Evolutionary conservation across 2,888 invertebrate species (phyloP).

Genomic region (Drosophila austrosaltans): DNA sequence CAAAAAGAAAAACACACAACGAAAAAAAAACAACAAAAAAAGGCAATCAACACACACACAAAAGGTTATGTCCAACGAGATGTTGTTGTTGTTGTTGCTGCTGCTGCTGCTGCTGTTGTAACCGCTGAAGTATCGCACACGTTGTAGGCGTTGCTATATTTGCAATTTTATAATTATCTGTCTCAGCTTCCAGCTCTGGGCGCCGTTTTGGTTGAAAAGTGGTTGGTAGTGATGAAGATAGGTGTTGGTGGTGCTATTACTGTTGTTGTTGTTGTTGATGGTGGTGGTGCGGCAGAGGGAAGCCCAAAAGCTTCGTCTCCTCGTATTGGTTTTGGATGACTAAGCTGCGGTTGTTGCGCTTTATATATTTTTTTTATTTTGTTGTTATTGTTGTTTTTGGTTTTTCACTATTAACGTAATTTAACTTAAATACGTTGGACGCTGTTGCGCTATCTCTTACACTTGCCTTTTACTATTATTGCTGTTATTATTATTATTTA

Average conservation of each 20-base stretch:
- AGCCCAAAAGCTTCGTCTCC: slow-evolving; percentile 23
- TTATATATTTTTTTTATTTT: slow-evolving; percentile 13
- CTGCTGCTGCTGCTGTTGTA: slow-evolving; percentile 35
- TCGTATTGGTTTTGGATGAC: slow-evolving; percentile 65
- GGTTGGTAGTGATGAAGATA: not conserved
- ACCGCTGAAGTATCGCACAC: slow-evolving; percentile 54
- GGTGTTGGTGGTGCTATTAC: not conserved
- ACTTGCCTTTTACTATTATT: slow-evolving; percentile 13
- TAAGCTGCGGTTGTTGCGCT: slow-evolving; percentile 60
- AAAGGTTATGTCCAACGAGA: slow-evolving; percentile 7
- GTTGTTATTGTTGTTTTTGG: slow-evolving; percentile 2
- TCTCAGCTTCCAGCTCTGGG: slow-evolving; percentile 8
- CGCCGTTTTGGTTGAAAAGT: slow-evolving; percentile 1
- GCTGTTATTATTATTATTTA: not conserved
- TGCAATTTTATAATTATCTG: slow-evolving; percentile 56
- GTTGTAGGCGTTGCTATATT: slow-evolving; percentile 54
- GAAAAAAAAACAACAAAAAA: not conserved
- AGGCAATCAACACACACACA: slow-evolving; percentile 2
- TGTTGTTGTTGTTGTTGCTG: slow-evolving; percentile 23
- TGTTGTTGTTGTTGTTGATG: not conserved
- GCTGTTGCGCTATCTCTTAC: not conserved
- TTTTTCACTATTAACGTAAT: slow-evolving; percentile 62
- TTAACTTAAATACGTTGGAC: slow-evolving; percentile 28
- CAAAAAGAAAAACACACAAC: slow-evolving; percentile 10
- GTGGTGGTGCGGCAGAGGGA: not conserved